Evolutionary conservation across 2,888 invertebrate species (phyloP), one percentile per base, ranked within the genome.

Genomic region (Mantis religiosa): DNA sequence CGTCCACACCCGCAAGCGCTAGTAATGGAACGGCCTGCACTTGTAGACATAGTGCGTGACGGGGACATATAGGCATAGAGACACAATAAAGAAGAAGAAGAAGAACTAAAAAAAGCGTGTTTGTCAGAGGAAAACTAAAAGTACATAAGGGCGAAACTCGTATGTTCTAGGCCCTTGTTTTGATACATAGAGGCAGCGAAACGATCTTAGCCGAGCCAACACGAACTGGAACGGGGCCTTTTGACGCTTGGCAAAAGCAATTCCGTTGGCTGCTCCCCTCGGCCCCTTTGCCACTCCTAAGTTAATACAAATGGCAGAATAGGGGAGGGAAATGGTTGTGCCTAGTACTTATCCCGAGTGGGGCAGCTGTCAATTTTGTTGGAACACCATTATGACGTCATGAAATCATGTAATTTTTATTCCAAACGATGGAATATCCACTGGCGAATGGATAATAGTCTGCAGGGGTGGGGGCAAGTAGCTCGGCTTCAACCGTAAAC

Each of bases 251-350:
- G 87, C 87, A 87, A 87, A 87, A 87, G 87, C 87, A 82, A 82
- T 87, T 87, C 88, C 89, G 86, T 89, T 85, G 86, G 85, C 82
- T 82, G 82, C 83, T 82, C 85, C 85, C 86, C 71, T 28, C 28
- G 83, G 47, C 41, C 86, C 83, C 82, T 41, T 82, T 82, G 54
- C 89, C 83, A 86, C 86, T 54, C 83, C 85, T 41, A 83, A 34
- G 82, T 88, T 83, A 88, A 88, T 84, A 83, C 84, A 84, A 88
- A 88, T 84, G 83, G 88, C 83, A n/a, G 88, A 88, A 83, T 54
- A 88, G 88, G 84, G 88, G 84, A 88, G 54, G 88, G 84, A 88
- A 88, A 88, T 88, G 88, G 88, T 87, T 87, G 87, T 12, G 87
- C 82, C 87, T 87, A 87, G 87, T 87, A 82, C 87, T 87, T 87